Evolutionary conservation across 2,113 vertebrate species (phyloP), one percentile per base, ranked within the genome.

Genomic region (Pelvicachromis taeniatus): DNA sequence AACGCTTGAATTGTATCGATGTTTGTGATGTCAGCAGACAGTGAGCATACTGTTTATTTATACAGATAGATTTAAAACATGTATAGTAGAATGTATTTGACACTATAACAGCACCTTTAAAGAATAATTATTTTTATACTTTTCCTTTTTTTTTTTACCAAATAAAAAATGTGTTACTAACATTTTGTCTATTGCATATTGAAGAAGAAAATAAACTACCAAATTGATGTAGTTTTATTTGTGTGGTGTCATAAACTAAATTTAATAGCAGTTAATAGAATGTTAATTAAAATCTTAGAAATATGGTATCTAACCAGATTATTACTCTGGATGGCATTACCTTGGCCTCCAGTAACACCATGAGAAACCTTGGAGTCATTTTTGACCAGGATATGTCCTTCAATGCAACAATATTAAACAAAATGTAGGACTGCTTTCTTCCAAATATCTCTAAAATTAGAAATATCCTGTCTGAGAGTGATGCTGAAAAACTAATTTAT

Each of bases 161-260:
- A 91, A 89, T 87, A 89, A 86, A 87, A 52, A 58, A 35, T 12
- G 4, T 23, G 5, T 78, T 38, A n/a, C 23, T 52, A 14, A 65
- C 58, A 70, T 10, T 84, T 65, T 29, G 14, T 26, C 16, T 80
- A 13, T 19, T 63, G 31, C 19, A n/a, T 53, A 19, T 52, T 52
- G 7, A 50, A 29, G 68, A 75, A 70, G 14, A 70, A 70, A 26
- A 70, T 45, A 73, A 73, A 75, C 48, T 75, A 9, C 2, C 50
- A 75, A 50, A 19, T 17, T 12, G 12, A 5, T 75, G 6, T 75
- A 19, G 14, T 29, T 73, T 70, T 70, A 45, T 45, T 70, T 70
- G 38, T 73, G 42, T 75, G 23, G 42, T 75, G 42, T 29, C 42
- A 75, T 75, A 50, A 73, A 48, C 68, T 19, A 50, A 7, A 50